These are phyloP conservation scores for Epinotia ramella DNA, from an alignment of 2,888 invertebrate genomes.

Conservation along the genomic window DNA sequence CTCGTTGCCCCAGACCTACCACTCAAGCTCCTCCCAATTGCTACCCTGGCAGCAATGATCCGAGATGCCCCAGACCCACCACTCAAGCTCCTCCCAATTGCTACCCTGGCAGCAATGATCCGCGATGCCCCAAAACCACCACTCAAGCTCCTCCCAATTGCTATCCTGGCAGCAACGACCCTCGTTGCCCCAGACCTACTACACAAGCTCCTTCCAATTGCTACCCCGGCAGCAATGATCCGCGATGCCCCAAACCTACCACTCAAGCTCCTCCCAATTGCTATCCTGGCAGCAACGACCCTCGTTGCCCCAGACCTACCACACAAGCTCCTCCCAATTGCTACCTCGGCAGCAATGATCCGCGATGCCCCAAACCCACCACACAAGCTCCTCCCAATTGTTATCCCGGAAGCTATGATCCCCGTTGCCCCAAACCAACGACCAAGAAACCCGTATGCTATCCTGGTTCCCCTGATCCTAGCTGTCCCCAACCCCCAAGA, in stretches of 20 bases:
- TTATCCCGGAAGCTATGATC: constrained; percentile 15
- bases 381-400: too few species aligned
- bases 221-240: constrained; percentile 52
- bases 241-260: constrained; percentile 54
- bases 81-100: constrained; percentile 53
- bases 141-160: constrained; percentile 50
- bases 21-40: constrained; percentile 57
- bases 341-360: too few species aligned
- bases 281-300: constrained; percentile 61
- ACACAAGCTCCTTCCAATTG: constrained; percentile 48
- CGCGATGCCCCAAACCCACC: too few species aligned
- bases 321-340: too few species aligned
- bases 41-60: constrained; percentile 62
- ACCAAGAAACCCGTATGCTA: constrained; percentile 51
- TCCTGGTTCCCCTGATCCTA: constrained; percentile 54
- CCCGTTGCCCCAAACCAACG: constrained; percentile 49
- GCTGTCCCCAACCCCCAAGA: constrained; percentile 49
- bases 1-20: constrained; percentile 59
- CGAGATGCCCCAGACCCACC: constrained; percentile 53
- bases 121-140: constrained; percentile 53
- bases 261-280: constrained; percentile 49
- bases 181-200: constrained; percentile 53
- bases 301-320: too few species aligned
- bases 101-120: constrained; percentile 49
- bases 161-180: constrained; percentile 55